Evolutionary conservation across 1,140 invertebrate species (phyloP).

Genomic region (Papilio aristodemus): DNA sequence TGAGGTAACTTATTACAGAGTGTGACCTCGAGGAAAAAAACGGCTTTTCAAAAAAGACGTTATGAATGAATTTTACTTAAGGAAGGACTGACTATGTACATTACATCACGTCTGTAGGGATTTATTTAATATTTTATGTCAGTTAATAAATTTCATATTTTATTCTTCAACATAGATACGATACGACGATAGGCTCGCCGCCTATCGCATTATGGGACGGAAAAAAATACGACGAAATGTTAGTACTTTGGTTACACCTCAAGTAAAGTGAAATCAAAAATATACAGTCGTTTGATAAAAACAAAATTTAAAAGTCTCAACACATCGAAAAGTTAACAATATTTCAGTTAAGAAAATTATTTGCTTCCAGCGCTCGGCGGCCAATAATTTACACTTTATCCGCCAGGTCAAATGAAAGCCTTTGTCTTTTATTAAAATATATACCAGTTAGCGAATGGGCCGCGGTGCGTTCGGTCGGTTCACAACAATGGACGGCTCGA

Average conservation of each 20-base stretch:
- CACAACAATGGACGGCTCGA: conserved; percentile 31
- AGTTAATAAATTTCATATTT: neutral
- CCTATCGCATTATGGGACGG: too few relatives aligned
- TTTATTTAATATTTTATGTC: neutral
- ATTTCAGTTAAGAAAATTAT: conserved; percentile 30
- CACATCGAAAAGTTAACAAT: neutral
- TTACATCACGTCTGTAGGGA: neutral
- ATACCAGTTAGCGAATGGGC: conserved; percentile 25
- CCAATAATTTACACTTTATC: conserved; percentile 25
- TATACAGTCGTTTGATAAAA: too few relatives aligned
- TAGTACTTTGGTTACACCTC: too few relatives aligned
- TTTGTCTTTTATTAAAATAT: conserved; percentile 43
- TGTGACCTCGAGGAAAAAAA: conserved; percentile 26
- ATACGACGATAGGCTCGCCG: too few relatives aligned
- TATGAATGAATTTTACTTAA: conserved; percentile 18
- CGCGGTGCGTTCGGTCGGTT: conserved; percentile 15
- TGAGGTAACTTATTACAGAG: conserved; percentile 31
- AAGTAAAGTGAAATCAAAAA: too few relatives aligned
- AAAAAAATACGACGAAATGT: too few relatives aligned
- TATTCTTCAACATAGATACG: too few relatives aligned
- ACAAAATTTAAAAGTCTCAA: neutral
- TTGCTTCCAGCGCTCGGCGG: conserved; percentile 5
- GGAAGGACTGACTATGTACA: neutral
- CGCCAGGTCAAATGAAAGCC: conserved; percentile 4
- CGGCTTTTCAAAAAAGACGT: conserved; percentile 23